These are phyloP conservation scores for Calyptommatus sinebrachiatus DNA, from an alignment of 2,113 vertebrate species.

Conservation along the genomic window DNA sequence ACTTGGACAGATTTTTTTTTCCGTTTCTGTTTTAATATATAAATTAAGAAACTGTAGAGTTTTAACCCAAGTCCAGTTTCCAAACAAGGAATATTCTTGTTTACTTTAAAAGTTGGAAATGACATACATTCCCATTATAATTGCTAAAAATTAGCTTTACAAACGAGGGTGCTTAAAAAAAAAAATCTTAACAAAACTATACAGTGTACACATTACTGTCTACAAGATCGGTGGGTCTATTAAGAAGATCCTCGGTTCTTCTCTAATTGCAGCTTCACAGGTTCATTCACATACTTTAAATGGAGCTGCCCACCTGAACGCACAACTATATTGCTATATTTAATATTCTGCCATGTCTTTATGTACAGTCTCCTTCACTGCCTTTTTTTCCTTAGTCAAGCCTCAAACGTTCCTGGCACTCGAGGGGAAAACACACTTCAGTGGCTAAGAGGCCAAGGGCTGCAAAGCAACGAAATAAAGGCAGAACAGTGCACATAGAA, in stretches of 20 bases:
- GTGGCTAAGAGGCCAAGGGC: conserved; percentile 81
- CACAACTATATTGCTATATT: conserved; percentile 90
- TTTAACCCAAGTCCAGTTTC: conserved; percentile 95
- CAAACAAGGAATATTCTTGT: conserved; percentile 81
- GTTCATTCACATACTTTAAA: conserved; percentile 82
- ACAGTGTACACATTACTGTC: conserved; percentile 99
- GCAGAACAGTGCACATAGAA: conserved; percentile 85
- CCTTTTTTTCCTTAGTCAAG: conserved; percentile 75
- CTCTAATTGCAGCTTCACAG: conserved; percentile 86
- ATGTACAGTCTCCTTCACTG: conserved; percentile 89
- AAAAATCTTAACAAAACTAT: conserved; percentile 89
- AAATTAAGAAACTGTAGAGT: conserved; percentile 92
- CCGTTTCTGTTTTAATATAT: conserved; percentile 77
- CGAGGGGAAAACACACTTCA: conserved; percentile 85
- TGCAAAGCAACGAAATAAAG: conserved; percentile 86
- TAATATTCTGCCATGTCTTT: conserved; percentile 83
- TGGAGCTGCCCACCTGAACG: conserved; percentile 87
- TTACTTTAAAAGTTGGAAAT: conserved; percentile 89
- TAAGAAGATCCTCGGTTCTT: conserved; percentile 88
- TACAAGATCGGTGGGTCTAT: conserved; percentile 85
- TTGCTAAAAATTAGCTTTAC: conserved; percentile 89
- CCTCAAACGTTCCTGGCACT: conserved; percentile 76
- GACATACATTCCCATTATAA: conserved; percentile 81
- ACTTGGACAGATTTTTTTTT: conserved; percentile 80
- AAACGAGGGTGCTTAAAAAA: conserved; percentile 87